A percentile compares a stretch with the other conserved stretches of the same genome.
phyloP scores from a whole-genome alignment of 2,113 vertebrate species.

The Passer montanus region DNA sequence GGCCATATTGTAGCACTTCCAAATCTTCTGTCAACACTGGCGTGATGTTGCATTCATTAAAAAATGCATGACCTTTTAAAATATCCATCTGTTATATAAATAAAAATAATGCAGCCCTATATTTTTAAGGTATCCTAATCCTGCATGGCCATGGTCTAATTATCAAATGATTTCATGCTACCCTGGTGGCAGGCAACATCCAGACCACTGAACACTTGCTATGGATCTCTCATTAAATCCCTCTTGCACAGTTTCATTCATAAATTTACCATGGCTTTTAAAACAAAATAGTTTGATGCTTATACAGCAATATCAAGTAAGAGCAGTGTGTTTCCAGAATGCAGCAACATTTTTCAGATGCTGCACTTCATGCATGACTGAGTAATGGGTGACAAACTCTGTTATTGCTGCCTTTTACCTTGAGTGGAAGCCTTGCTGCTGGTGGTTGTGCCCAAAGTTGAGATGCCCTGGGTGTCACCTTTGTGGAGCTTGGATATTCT shows the following conservation, averaged over 20 bases:
- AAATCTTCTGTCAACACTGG: slow-evolving; percentile 70
- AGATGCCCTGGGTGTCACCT: background rate
- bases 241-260: slow-evolving; percentile 69
- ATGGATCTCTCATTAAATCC: slow-evolving; percentile 66
- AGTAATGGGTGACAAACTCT: background rate
- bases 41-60: slow-evolving; percentile 42
- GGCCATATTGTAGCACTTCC: slow-evolving; percentile 27
- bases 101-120: slow-evolving; percentile 69
- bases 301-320: slow-evolving; percentile 63
- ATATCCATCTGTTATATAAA: slow-evolving; percentile 72
- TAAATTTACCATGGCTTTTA: slow-evolving; percentile 76
- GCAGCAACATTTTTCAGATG: slow-evolving; percentile 34
- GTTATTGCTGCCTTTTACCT: background rate
- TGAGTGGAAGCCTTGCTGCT: background rate
- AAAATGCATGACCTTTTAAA: slow-evolving; percentile 17
- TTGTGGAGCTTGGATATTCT: background rate
- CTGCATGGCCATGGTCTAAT: slow-evolving; percentile 57
- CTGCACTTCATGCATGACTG: background rate
- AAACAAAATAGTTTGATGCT: slow-evolving; percentile 63
- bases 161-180: slow-evolving; percentile 75
- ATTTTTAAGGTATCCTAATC: slow-evolving; percentile 72
- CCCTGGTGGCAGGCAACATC: slow-evolving; percentile 63
- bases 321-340: slow-evolving; percentile 46
- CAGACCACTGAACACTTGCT: slow-evolving; percentile 74
- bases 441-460: background rate